phyloP scores from a whole-genome alignment of 1,140 invertebrate genomes.

The Zaprionus capensis region DNA sequence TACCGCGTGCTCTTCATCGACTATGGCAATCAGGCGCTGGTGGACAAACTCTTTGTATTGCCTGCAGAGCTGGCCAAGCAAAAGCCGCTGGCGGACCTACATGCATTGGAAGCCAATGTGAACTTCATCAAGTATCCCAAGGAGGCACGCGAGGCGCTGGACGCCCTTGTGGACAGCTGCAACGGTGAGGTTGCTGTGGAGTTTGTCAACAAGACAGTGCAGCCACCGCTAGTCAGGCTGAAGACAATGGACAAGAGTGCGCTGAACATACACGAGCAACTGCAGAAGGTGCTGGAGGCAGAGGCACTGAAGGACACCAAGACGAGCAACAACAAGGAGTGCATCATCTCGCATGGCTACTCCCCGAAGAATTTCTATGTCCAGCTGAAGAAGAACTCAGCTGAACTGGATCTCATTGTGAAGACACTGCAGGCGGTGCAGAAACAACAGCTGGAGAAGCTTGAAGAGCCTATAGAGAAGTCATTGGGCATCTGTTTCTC shows the following conservation, averaged over 20 bases:
- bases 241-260: slow-evolving; percentile 50
- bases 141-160: slow-evolving; percentile 48
- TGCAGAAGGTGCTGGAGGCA: slow-evolving; percentile 57
- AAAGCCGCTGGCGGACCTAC: slow-evolving; percentile 87
- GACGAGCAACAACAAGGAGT: slow-evolving; percentile 45
- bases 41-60: slow-evolving; percentile 86
- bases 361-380: slow-evolving; percentile 90
- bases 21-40: slow-evolving; percentile 88
- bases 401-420: slow-evolving; percentile 87
- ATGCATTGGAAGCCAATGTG: slow-evolving; percentile 85
- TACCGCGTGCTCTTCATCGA: slow-evolving; percentile 89
- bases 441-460: neutral
- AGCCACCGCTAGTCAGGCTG: slow-evolving; percentile 54
- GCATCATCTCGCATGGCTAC: slow-evolving; percentile 87
- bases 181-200: slow-evolving; percentile 74
- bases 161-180: slow-evolving; percentile 73
- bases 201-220: slow-evolving; percentile 47
- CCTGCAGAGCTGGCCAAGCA: slow-evolving; percentile 87
- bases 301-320: slow-evolving; percentile 35
- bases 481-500: slow-evolving; percentile 87
- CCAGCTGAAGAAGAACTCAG: slow-evolving; percentile 87
- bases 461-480: slow-evolving; percentile 1
- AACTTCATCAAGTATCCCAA: slow-evolving; percentile 55
- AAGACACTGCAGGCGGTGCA: slow-evolving; percentile 83
- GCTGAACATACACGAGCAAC: slow-evolving; percentile 61